phyloP scores from a whole-genome alignment of 2,888 invertebrate species.

The Troglohyphantes excavatus region DNA sequence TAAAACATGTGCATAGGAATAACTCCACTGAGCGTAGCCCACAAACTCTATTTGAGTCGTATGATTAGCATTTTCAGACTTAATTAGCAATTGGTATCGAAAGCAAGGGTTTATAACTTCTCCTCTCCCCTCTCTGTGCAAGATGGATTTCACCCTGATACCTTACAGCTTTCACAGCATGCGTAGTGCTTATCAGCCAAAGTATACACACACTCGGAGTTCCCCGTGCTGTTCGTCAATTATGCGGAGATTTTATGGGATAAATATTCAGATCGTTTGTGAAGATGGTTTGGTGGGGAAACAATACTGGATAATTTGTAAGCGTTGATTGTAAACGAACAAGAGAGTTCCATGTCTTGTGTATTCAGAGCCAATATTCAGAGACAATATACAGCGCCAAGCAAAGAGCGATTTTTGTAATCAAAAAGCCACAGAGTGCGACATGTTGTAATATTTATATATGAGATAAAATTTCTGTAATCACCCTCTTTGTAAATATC shows the following conservation, averaged over 20 bases:
- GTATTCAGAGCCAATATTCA: no score
- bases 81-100: conserved; percentile 44
- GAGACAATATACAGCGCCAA: no score
- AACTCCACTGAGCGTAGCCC: not conserved
- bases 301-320: no score
- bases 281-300: not conserved
- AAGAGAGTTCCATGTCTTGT: not conserved
- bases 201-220: not conserved
- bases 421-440: no score
- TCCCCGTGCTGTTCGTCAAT: conserved; percentile 21
- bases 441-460: no score
- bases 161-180: conserved; percentile 26
- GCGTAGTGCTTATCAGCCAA: conserved; percentile 20
- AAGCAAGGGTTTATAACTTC: conserved; percentile 11
- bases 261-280: conserved; percentile 39
- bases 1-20: not conserved
- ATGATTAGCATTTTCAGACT: conserved; percentile 35
- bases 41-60: not conserved
- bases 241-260: conserved; percentile 52
- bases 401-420: no score
- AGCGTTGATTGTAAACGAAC: not conserved
- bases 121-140: not conserved
- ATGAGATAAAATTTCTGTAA: no score
- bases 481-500: no score
- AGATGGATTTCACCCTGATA: conserved; percentile 4